A percentile compares a stretch with the other conserved stretches of the same genome.
Evolutionary conservation across 2,888 invertebrate genomes (phyloP).

Genomic region (Ophraella communa): DNA sequence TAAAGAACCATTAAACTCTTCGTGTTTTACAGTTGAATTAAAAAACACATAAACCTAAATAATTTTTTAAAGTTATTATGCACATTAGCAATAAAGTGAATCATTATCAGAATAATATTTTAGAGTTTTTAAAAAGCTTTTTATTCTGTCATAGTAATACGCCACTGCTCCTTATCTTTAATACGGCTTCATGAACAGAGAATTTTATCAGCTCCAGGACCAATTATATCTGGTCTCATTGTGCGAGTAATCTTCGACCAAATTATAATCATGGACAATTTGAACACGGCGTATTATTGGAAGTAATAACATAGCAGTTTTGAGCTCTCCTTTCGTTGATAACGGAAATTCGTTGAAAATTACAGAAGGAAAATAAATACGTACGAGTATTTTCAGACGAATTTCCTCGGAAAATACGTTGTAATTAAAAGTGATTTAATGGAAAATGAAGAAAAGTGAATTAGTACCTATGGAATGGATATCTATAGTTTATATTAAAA

Average conservation of each 20-base stretch:
- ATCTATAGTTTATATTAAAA: no score
- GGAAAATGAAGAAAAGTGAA: no score
- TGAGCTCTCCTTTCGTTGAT: conserved; percentile 11
- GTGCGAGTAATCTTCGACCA: conserved; percentile 16
- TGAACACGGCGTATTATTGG: conserved; percentile 20
- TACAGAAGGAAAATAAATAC: conserved; percentile 3
- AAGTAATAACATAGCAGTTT: conserved; percentile 22
- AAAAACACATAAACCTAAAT: no score
- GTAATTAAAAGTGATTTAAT: neutral
- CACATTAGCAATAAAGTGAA: no score
- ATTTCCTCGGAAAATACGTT: neutral
- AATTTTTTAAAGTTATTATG: no score
- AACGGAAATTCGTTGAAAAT: conserved; percentile 12
- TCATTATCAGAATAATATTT: neutral
- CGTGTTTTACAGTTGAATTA: no score
- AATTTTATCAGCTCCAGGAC: conserved; percentile 13
- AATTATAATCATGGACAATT: conserved; percentile 24
- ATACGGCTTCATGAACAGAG: neutral
- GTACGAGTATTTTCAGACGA: neutral
- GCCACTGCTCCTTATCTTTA: neutral
- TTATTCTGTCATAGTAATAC: neutral
- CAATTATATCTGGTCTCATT: conserved; percentile 21
- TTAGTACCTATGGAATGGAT: no score
- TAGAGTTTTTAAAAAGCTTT: neutral
- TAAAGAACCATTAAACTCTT: no score